Conservation (phyloP, 2,888 invertebrate genomes). For the Tipula helvola region DNA sequence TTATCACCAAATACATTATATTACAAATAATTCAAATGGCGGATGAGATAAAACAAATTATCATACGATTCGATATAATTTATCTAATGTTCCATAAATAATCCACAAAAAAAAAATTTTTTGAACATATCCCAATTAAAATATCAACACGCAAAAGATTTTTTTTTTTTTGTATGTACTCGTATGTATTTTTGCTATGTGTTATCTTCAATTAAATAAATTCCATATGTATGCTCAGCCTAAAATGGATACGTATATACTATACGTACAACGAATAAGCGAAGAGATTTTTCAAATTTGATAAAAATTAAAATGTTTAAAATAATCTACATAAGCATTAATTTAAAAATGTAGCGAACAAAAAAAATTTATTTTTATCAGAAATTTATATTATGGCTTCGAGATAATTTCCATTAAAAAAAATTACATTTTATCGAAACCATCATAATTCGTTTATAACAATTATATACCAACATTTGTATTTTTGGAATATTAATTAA, state of each 20-base stretch:
- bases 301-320: background rate
- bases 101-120: background rate
- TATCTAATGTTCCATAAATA: background rate
- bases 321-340: background rate
- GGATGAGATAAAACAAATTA: background rate
- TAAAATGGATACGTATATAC: background rate
- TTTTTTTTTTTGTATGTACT: background rate
- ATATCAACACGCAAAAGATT: background rate
- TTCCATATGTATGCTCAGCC: background rate
- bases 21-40: background rate
- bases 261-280: background rate
- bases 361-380: background rate
- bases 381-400: background rate
- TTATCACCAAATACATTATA: too few species aligned
- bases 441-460: background rate
- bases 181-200: background rate
- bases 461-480: background rate
- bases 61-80: background rate
- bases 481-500: background rate
- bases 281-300: background rate
- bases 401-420: background rate
- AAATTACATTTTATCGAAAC: background rate
- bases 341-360: background rate
- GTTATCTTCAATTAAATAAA: background rate
- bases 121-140: background rate